A percentile compares a stretch with the other conserved stretches of the same genome.
phyloP scores from a whole-genome alignment of 64 coral and sea anemone genomes.

The Montipora efflorescens region DNA sequence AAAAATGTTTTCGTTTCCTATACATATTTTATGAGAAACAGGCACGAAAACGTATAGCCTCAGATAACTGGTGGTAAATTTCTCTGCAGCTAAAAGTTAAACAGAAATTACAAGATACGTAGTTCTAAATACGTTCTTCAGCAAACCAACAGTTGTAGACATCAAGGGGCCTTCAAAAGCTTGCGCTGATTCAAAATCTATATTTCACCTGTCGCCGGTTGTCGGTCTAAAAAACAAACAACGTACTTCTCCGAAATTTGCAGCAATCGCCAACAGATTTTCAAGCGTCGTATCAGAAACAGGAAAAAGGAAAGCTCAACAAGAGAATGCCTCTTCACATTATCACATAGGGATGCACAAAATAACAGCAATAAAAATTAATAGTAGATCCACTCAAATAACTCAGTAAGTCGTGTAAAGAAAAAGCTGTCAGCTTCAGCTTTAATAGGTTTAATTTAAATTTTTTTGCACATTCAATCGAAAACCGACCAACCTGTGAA shows the following conservation, averaged over 20 bases:
- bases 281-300: background rate
- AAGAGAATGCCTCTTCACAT: background rate
- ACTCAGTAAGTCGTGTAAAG: background rate
- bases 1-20: no score
- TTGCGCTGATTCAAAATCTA: background rate
- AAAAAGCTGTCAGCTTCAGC: no score
- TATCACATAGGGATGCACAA: background rate
- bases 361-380: background rate
- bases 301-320: background rate
- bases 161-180: background rate
- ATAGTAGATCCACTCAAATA: background rate
- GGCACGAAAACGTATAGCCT: no score
- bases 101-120: no score
- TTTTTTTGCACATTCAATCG: background rate
- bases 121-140: no score
- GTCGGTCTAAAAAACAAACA: slow-evolving; percentile 20
- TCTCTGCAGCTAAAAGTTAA: no score
- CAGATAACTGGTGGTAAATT: no score
- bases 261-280: background rate
- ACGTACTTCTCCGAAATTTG: background rate
- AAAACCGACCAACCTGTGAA: slow-evolving; percentile 76
- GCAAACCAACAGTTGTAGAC: no score
- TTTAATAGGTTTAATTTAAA: background rate
- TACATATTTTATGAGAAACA: no score
- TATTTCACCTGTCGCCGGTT: slow-evolving; percentile 28